Base-by-base conservation (phyloP, 2,888 invertebrate species). In the Nymphalis urticae region DNA sequence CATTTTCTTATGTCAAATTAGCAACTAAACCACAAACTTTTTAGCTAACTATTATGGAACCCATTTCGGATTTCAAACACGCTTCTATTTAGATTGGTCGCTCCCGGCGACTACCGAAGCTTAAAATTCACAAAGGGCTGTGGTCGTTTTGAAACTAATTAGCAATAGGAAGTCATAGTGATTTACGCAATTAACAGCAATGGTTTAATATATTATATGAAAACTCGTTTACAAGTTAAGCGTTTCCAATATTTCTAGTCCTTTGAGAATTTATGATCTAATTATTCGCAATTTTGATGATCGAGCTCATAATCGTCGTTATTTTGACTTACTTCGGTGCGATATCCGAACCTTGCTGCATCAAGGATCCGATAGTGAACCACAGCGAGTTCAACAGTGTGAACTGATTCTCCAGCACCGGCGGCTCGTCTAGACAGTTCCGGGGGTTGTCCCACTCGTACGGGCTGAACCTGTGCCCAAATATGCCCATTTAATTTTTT, bases 391-490 rank as follows among this genome's bases (percentile, higher is more conserved):
- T 97, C 92, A 97, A 94, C 86, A 97, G 94, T 82, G 96, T 97
- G 95, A 97, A 96, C 93, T 96, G 96, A 94, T 98, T 97, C 94
- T 97, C 97, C 89, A 97, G 93, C 83, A 96, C 95, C 86, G 96
- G 96, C 79, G 96, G 96, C 91, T 97, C 97, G 82, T 95, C 95
- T 90, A 96, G 95, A 94, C 96, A 96, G 85, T 96, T 95, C 94
- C 96, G 95, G 78, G 97, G 96, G 93, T 96, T 96, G 93, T 97
- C 96, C 97, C 97, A 97, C 94, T 98, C 98, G 93, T 97, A 97
- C 81, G 98, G 97, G 90, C 96, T 97, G 94, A 96, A 96, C 94
- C 97, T 96, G 94, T 80, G 90, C 87, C 90, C 90, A 92, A 91
- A 92, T 80, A 87, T 80, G 80, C 82, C 85, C 82, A 69, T 70